phyloP scores from a whole-genome alignment of 2,113 vertebrate species.

The Thymallus thymallus region DNA sequence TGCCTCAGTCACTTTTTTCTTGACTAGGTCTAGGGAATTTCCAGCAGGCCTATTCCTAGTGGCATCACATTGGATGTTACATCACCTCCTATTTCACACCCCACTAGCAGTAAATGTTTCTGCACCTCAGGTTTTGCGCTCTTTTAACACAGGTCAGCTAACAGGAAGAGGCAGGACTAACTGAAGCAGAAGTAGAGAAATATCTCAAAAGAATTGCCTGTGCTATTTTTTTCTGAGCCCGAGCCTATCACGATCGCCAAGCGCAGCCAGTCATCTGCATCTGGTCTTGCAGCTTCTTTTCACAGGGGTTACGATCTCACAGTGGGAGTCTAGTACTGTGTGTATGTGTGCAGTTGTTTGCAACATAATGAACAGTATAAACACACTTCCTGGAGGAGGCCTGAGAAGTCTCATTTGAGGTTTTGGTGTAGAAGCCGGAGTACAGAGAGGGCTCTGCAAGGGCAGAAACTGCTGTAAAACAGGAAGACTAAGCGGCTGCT shows the following conservation, averaged over 20 bases:
- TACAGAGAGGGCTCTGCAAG: slow-evolving; percentile 16
- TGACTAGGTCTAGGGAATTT: neutral
- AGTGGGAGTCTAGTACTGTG: neutral
- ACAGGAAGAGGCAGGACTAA: slow-evolving; percentile 42
- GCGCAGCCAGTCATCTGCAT: neutral
- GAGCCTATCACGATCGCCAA: neutral
- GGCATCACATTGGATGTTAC: neutral
- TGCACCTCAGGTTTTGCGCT: neutral
- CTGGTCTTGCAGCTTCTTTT: neutral
- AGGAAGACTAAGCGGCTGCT: slow-evolving; percentile 32
- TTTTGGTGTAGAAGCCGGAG: neutral
- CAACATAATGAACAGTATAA: neutral
- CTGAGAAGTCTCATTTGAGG: slow-evolving; percentile 32
- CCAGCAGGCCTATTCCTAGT: neutral
- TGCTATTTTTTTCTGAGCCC: neutral
- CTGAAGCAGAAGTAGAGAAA: slow-evolving; percentile 4
- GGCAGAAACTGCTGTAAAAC: slow-evolving; percentile 8
- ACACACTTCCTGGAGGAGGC: slow-evolving; percentile 46
- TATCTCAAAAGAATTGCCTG: neutral
- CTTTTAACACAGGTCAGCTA: slow-evolving; percentile 18
- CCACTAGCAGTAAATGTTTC: neutral
- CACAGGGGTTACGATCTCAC: neutral
- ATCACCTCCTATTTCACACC: slow-evolving; percentile 5
- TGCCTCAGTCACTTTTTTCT: neutral
- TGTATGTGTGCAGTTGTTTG: slow-evolving; percentile 5